Conservation (phyloP, 2,888 invertebrate genomes). For the Micoletzkya japonica region DNA sequence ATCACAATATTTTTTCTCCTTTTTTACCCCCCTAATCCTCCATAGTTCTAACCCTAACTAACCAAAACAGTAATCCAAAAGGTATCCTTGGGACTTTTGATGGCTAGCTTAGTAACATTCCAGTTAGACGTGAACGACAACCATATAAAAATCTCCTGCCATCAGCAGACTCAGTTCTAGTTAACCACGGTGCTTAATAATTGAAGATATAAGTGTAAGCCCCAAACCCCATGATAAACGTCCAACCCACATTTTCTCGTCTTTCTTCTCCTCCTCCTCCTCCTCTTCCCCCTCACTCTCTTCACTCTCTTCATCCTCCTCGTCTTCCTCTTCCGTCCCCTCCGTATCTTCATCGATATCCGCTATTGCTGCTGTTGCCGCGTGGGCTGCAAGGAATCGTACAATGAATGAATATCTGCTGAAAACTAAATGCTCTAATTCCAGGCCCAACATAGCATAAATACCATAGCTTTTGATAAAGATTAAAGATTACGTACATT, state of each 20-base stretch:
- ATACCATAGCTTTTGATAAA: not conserved
- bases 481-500: not conserved
- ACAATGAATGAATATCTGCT: not conserved
- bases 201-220: too few species aligned
- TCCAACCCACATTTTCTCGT: not conserved
- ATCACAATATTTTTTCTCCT: too few species aligned
- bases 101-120: too few species aligned
- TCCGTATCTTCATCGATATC: conserved; percentile 32
- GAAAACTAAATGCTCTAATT: not conserved
- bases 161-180: too few species aligned
- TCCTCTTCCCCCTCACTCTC: conserved; percentile 28
- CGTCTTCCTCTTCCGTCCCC: conserved; percentile 34
- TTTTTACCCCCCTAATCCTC: too few species aligned
- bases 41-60: too few species aligned
- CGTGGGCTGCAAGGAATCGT: not conserved
- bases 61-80: too few species aligned
- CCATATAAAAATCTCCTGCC: too few species aligned
- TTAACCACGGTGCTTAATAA: too few species aligned
- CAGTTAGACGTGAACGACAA: too few species aligned
- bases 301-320: conserved; percentile 35
- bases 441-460: not conserved
- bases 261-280: conserved; percentile 29
- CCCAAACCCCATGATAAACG: too few species aligned
- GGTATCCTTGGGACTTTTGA: too few species aligned
- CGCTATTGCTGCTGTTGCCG: conserved; percentile 2